Evolutionary conservation across 2,113 vertebrate species (phyloP).

Genomic region (Hydrolagus affinis): DNA sequence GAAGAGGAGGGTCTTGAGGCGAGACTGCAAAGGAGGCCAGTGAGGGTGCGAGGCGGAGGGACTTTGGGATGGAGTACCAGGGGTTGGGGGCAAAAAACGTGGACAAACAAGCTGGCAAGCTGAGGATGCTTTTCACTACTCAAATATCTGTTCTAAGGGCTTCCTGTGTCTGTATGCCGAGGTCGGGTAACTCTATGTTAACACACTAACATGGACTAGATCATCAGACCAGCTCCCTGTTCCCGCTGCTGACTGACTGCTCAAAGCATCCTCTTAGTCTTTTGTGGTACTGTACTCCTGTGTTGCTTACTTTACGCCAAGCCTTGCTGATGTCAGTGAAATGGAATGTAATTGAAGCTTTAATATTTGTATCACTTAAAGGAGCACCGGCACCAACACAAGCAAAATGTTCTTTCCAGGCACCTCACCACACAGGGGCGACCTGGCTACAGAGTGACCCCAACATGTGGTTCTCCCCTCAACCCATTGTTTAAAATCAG

Average conservation of each 20-base stretch:
- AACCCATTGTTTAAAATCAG: too few species aligned
- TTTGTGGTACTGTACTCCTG: neutral
- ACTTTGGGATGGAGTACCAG: neutral
- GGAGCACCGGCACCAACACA: neutral
- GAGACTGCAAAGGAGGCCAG: too few species aligned
- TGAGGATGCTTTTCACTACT: neutral
- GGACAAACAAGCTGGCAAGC: neutral
- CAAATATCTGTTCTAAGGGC: neutral
- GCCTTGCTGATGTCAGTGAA: neutral
- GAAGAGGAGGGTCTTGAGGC: too few species aligned
- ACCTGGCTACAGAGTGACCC: too few species aligned
- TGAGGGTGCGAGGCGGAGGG: too few species aligned
- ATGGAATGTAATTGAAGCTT: neutral
- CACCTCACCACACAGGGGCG: neutral
- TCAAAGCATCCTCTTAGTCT: neutral
- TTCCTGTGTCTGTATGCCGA: neutral
- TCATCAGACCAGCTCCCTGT: neutral
- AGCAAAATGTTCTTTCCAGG: too few species aligned
- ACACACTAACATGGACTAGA: neutral
- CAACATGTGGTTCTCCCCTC: too few species aligned
- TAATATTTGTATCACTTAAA: neutral
- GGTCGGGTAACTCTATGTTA: neutral
- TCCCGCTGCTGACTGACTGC: neutral
- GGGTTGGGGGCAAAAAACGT: too few species aligned
- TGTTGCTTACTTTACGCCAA: neutral